Percentiles rank a stretch among this genome's conserved stretches.
phyloP scores from a whole-genome alignment of 2,888 invertebrate species.

The Tetragonisca angustula region DNA sequence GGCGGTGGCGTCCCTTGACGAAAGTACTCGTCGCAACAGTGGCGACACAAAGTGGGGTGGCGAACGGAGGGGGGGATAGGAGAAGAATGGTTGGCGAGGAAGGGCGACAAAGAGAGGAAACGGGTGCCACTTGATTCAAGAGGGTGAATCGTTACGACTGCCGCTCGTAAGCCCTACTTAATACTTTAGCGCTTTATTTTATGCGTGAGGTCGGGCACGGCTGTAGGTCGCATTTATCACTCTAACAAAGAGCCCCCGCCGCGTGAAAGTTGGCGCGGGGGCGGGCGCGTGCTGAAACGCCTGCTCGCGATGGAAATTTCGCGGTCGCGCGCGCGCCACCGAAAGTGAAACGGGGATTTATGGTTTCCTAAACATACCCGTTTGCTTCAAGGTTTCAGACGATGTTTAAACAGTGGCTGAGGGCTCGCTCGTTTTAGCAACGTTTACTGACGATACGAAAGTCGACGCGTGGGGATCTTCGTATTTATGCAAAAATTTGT shows the following conservation, averaged over 20 bases:
- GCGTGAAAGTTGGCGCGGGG: slow-evolving; percentile 44
- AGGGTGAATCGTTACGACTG: slow-evolving; percentile 79
- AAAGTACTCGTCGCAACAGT: slow-evolving; percentile 38
- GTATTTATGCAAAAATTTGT: not conserved
- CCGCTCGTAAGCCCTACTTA: slow-evolving; percentile 75
- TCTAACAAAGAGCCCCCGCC: slow-evolving; percentile 66
- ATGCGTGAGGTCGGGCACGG: slow-evolving; percentile 67
- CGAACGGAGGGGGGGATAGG: not conserved
- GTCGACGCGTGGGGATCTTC: not conserved
- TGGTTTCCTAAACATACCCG: slow-evolving; percentile 46
- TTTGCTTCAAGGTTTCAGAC: not conserved
- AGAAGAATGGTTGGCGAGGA: not conserved
- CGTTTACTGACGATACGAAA: not conserved
- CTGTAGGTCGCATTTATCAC: slow-evolving; percentile 73
- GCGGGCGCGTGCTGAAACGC: not conserved
- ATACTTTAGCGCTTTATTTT: slow-evolving; percentile 77
- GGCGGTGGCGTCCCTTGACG: slow-evolving; percentile 41
- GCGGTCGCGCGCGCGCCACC: slow-evolving; percentile 19
- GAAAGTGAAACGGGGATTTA: slow-evolving; percentile 55
- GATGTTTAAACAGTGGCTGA: slow-evolving; percentile 6
- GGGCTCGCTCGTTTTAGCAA: not conserved
- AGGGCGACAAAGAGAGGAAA: slow-evolving; percentile 55
- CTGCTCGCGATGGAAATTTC: slow-evolving; percentile 48
- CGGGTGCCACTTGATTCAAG: slow-evolving; percentile 74
- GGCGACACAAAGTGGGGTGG: slow-evolving; percentile 15